Evolutionary conservation across 2,113 vertebrate species (phyloP).

Genomic region (Microcebus griseorufus): DNA sequence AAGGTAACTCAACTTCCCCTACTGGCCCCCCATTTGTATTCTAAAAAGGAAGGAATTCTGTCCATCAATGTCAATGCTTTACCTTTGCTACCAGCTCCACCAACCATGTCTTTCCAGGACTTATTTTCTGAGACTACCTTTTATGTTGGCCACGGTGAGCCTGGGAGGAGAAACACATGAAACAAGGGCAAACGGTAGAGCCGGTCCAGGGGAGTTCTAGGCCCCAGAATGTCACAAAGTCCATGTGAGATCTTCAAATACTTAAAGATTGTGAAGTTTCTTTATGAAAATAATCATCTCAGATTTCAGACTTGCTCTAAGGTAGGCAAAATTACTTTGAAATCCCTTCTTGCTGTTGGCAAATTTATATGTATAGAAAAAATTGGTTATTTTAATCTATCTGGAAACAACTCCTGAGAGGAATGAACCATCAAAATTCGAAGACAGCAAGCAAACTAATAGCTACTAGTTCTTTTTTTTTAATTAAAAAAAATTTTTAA

Average conservation of each 20-base stretch:
- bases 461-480: background rate
- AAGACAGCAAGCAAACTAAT: background rate
- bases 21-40: background rate
- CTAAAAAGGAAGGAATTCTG: background rate
- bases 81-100: background rate
- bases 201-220: background rate
- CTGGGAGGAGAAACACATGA: background rate
- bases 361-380: background rate
- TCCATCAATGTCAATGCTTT: background rate
- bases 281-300: background rate
- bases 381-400: slow-evolving; percentile 29
- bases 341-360: background rate
- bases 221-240: background rate
- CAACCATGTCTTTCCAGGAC: background rate
- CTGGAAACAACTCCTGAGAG: background rate
- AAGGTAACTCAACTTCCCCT: background rate
- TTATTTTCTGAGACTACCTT: background rate
- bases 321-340: slow-evolving; percentile 5
- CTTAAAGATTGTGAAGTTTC: background rate
- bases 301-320: background rate
- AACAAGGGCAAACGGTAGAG: background rate
- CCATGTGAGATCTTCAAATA: background rate
- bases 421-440: slow-evolving; percentile 10
- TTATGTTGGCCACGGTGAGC: background rate
- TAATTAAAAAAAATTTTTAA: too few species aligned